Base-by-base conservation (phyloP, 2,797 vertebrate species). In the Thaleichthys pacificus region DNA sequence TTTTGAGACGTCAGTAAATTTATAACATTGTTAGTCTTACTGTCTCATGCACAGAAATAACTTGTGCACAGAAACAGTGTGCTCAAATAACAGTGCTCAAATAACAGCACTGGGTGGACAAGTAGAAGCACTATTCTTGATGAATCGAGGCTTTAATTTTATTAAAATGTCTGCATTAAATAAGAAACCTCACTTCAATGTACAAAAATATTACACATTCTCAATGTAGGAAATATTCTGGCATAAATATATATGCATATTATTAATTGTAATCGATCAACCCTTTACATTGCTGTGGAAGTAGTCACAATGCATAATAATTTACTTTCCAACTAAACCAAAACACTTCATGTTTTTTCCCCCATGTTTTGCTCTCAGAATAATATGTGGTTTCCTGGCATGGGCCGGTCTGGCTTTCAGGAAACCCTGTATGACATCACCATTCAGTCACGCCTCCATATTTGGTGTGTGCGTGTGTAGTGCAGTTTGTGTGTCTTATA, bases 301-400 rank as follows among this genome's bases (percentile, higher is more conserved):
- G 42, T 47, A 47, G 42, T 47, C 42, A 12, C 9, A 47, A 47
- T 47, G 42, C 12, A 47, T 11, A 47, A 47, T 19, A 14, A 24
- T 26, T 24, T 7, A 58, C 9, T 22, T 8, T 61, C 58, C 8
- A 24, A 61, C 58, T 22, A 61, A 61, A 61, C 58, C 22, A 3
- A 24, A 30, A 17, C 62, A 7, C 3, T 5, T 24, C 5, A 35
- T 14, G 32, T 15, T 24, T 0, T 30, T 58, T 75, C 77, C 54
- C 32, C 17, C 7, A 69, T 64, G 79, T 47, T 30, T 60, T n/a
- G 66, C 14, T 63, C 21, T 26, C 19, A 74, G 21, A 79, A 79
- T 82, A 78, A 80, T 57, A 65, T 4, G 38, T 65, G 73, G 60
- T n/a, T 81, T 83, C 57, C 84, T 86, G 82, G 82, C 72, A 84